phyloP scores from a whole-genome alignment of 2,888 invertebrate genomes.

The Bembecia ichneumoniformis region DNA sequence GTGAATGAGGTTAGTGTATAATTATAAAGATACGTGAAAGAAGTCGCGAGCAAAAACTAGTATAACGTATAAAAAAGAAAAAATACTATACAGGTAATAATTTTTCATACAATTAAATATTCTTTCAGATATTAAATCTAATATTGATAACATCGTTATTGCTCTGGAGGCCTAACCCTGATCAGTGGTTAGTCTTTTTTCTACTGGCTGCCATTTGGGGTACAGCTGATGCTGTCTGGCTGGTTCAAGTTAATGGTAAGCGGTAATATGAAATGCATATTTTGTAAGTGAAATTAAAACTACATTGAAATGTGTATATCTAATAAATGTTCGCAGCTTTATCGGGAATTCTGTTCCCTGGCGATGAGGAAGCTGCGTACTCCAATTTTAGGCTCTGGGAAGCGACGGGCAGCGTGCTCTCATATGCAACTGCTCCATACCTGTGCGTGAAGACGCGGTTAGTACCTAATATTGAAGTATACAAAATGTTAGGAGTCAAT shows the following conservation, averaged over 20 bases:
- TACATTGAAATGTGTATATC: background rate
- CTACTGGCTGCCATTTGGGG: conserved; percentile 89
- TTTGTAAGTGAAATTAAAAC: background rate
- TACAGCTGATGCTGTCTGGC: conserved; percentile 90
- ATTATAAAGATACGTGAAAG: no score
- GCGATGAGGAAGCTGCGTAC: conserved; percentile 90
- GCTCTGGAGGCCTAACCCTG: conserved; percentile 80
- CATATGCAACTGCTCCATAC: conserved; percentile 85
- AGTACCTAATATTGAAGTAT: background rate
- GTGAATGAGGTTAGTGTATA: no score
- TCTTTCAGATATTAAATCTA: conserved; percentile 73
- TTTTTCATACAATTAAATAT: background rate
- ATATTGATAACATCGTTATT: conserved; percentile 78
- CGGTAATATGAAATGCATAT: background rate
- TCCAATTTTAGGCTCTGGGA: conserved; percentile 95
- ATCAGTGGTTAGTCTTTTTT: conserved; percentile 81
- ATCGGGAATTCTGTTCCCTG: conserved; percentile 88
- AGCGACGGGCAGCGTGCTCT: conserved; percentile 89
- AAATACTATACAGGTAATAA: no score
- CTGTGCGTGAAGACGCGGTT: conserved; percentile 77
- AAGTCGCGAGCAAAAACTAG: no score
- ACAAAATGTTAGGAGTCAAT: no score
- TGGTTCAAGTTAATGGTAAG: conserved; percentile 92
- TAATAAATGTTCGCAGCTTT: conserved; percentile 70
- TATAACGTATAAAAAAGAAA: no score